Conservation (phyloP, 2,888 invertebrate genomes). For the Drosophila buzzatii region DNA sequence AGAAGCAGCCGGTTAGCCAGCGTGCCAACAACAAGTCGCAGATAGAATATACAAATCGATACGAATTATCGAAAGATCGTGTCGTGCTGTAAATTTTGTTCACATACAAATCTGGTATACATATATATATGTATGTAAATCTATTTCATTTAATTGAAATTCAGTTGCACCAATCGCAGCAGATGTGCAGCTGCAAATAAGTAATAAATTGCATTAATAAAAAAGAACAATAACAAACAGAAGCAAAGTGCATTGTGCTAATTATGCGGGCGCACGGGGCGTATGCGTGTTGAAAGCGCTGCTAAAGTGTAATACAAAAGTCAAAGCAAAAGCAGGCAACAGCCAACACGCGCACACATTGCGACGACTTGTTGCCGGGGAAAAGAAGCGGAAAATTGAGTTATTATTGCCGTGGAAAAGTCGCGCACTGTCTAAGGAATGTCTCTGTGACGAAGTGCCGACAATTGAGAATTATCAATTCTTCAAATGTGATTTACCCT, state of each 20-base stretch:
- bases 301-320: slow-evolving; percentile 25
- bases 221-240: not conserved
- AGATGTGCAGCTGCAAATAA: slow-evolving; percentile 46
- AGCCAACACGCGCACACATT: slow-evolving; percentile 19
- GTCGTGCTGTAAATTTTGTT: slow-evolving; percentile 17
- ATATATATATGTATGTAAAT: slow-evolving; percentile 9
- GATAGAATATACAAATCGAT: slow-evolving; percentile 68
- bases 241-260: slow-evolving; percentile 75
- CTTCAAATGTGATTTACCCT: slow-evolving; percentile 37
- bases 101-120: not conserved
- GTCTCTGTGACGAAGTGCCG: slow-evolving; percentile 32
- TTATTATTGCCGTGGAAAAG: slow-evolving; percentile 43
- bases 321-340: slow-evolving; percentile 41
- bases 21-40: slow-evolving; percentile 68
- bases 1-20: slow-evolving; percentile 69
- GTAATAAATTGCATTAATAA: slow-evolving; percentile 46
- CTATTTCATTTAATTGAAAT: slow-evolving; percentile 53
- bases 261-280: slow-evolving; percentile 69
- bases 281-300: slow-evolving; percentile 63
- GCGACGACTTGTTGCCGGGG: slow-evolving; percentile 50
- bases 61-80: slow-evolving; percentile 76
- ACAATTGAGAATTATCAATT: slow-evolving; percentile 40
- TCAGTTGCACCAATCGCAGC: slow-evolving; percentile 31
- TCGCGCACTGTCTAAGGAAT: slow-evolving; percentile 16
- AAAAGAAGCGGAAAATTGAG: slow-evolving; percentile 26